Evolutionary conservation across 2,797 vertebrate genomes (phyloP).

Genomic region (Rhinatrema bivittatum): DNA sequence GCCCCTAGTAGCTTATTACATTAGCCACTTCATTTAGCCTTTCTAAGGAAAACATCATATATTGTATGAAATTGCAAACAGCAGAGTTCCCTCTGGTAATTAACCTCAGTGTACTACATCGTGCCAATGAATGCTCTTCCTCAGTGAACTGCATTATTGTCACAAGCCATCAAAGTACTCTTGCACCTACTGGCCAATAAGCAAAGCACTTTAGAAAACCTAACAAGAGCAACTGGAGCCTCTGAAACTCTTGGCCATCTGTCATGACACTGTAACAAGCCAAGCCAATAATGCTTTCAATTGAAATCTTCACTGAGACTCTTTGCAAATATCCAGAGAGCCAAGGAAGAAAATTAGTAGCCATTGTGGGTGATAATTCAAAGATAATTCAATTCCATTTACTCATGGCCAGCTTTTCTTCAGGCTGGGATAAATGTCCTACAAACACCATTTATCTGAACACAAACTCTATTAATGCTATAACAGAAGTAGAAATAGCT

Average conservation of each 20-base stretch:
- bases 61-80: too few relatives aligned
- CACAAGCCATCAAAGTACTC: too few relatives aligned
- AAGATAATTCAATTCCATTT: conserved; percentile 37
- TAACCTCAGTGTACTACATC: too few relatives aligned
- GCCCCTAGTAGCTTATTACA: too few relatives aligned
- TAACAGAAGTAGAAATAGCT: conserved; percentile 13
- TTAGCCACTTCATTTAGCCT: too few relatives aligned
- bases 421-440: conserved; percentile 18
- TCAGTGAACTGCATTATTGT: too few relatives aligned
- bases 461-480: conserved; percentile 19
- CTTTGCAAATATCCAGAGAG: conserved; percentile 23
- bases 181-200: conserved; percentile 32
- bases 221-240: conserved; percentile 34
- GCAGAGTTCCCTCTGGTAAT: too few relatives aligned
- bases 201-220: conserved; percentile 24
- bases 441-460: conserved; percentile 13
- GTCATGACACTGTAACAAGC: conserved; percentile 38
- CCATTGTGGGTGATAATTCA: conserved; percentile 24
- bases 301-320: conserved; percentile 28
- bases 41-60: too few relatives aligned
- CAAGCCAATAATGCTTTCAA: conserved; percentile 45
- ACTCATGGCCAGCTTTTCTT: conserved; percentile 19
- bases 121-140: too few relatives aligned
- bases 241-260: conserved; percentile 45
- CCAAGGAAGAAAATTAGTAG: conserved; percentile 29